Percentiles rank a stretch among this genome's conserved stretches.
phyloP scores from a whole-genome alignment of 2,888 invertebrate genomes.

The Eristalinus sepulchralis region DNA sequence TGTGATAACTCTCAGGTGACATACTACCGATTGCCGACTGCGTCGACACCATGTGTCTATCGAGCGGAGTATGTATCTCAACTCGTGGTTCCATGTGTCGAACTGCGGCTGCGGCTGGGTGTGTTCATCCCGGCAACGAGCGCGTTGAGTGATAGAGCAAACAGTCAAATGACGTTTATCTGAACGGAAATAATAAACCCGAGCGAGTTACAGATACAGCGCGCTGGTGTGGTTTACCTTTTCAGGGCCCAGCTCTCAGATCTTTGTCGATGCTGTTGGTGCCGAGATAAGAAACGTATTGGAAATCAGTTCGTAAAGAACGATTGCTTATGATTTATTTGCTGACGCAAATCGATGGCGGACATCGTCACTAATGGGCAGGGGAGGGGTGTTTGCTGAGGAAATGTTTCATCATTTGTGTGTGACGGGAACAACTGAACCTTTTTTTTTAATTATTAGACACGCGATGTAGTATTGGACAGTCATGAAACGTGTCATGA shows the following conservation, averaged over 20 bases:
- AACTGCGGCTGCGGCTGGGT: slow-evolving; percentile 18
- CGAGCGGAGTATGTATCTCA: background rate
- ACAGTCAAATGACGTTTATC: slow-evolving; percentile 61
- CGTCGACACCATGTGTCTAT: background rate
- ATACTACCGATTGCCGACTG: slow-evolving; percentile 28
- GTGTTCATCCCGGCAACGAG: slow-evolving; percentile 45
- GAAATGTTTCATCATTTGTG: no score
- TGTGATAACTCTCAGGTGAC: slow-evolving; percentile 67
- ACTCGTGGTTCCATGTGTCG: background rate
- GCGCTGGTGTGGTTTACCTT: slow-evolving; percentile 31
- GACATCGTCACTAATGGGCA: background rate
- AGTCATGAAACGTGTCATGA: no score
- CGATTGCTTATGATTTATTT: background rate
- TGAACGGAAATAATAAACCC: slow-evolving; percentile 65
- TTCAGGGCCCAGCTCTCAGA: slow-evolving; percentile 43
- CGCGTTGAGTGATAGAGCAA: slow-evolving; percentile 55
- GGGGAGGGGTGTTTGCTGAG: no score
- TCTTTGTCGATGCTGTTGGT: slow-evolving; percentile 66
- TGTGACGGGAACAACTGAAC: no score
- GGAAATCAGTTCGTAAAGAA: slow-evolving; percentile 30
- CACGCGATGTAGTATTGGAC: no score
- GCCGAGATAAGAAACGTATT: slow-evolving; percentile 51
- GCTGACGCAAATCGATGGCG: background rate
- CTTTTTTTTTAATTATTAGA: no score
- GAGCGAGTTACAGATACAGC: slow-evolving; percentile 42